Conservation (phyloP, 2,113 vertebrate species). For the Oryzias celebensis region DNA sequence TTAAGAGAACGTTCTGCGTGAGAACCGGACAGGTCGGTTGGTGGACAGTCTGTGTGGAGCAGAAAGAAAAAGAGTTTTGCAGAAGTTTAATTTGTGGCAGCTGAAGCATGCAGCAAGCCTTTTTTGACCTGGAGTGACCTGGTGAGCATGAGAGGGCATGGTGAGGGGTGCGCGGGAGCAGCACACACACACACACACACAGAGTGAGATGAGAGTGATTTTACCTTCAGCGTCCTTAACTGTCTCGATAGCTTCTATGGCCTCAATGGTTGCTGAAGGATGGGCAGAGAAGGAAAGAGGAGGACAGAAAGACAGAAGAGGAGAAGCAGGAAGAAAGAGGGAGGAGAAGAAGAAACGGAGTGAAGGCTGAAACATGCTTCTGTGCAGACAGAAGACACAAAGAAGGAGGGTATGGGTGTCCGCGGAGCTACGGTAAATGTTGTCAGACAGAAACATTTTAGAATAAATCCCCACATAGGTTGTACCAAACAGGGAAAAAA, state of each 20-base stretch:
- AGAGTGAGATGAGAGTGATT: conserved; percentile 60
- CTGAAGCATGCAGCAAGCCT: no score
- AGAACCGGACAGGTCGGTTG: no score
- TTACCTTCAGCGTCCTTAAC: conserved; percentile 80
- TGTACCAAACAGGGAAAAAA: background rate
- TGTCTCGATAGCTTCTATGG: conserved; percentile 81
- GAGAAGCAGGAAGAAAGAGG: conserved; percentile 43
- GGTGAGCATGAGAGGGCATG: conserved; percentile 58
- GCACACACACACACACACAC: conserved; percentile 29
- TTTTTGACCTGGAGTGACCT: conserved; percentile 7
- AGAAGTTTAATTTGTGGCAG: no score
- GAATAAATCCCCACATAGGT: background rate
- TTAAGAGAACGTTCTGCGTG: no score
- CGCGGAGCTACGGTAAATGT: background rate
- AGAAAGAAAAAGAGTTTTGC: no score
- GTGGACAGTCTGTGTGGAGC: no score
- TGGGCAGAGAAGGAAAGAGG: conserved; percentile 49
- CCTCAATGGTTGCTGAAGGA: conserved; percentile 79
- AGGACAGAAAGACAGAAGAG: conserved; percentile 40
- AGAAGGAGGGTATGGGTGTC: conserved; percentile 8
- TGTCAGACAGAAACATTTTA: background rate
- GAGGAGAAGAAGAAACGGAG: conserved; percentile 48
- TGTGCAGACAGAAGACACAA: conserved; percentile 35
- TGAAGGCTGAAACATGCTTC: conserved; percentile 75
- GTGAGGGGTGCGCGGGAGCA: conserved; percentile 63